phyloP scores from a whole-genome alignment of 2,797 vertebrate species.

The Rhinichthys osculus region DNA sequence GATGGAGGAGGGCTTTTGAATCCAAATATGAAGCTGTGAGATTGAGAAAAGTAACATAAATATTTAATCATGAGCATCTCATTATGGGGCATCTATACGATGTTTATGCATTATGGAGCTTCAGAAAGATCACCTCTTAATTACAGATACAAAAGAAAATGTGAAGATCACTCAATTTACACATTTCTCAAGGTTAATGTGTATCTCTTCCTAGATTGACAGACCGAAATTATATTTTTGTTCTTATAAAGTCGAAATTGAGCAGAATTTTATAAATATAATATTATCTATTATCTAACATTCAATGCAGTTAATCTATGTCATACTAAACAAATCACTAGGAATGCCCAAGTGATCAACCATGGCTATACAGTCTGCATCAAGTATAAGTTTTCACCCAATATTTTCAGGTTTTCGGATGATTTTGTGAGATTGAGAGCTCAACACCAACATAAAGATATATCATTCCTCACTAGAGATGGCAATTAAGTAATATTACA shows the following conservation, averaged over 20 bases:
- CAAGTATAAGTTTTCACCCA: neutral
- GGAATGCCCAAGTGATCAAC: neutral
- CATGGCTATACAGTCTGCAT: neutral
- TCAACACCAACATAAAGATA: neutral
- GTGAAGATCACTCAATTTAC: neutral
- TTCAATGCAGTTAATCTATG: neutral
- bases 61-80: slow-evolving; percentile 41
- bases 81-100: slow-evolving; percentile 14
- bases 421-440: neutral
- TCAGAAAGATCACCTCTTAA: slow-evolving; percentile 17
- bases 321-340: neutral
- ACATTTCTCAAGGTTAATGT: neutral
- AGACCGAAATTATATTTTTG: neutral
- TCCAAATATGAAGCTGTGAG: slow-evolving; percentile 32
- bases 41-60: slow-evolving; percentile 42
- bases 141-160: slow-evolving; percentile 18
- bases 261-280: neutral
- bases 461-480: neutral
- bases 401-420: neutral
- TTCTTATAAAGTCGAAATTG: neutral
- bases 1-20: slow-evolving; percentile 21
- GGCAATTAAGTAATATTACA: neutral
- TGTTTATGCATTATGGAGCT: slow-evolving; percentile 1
- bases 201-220: neutral
- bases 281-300: neutral